A percentile compares a stretch with the other conserved stretches of the same genome.
These are phyloP conservation scores for Acrobasis repandana DNA, from an alignment of 2,888 invertebrate species.

Conservation along the genomic window DNA sequence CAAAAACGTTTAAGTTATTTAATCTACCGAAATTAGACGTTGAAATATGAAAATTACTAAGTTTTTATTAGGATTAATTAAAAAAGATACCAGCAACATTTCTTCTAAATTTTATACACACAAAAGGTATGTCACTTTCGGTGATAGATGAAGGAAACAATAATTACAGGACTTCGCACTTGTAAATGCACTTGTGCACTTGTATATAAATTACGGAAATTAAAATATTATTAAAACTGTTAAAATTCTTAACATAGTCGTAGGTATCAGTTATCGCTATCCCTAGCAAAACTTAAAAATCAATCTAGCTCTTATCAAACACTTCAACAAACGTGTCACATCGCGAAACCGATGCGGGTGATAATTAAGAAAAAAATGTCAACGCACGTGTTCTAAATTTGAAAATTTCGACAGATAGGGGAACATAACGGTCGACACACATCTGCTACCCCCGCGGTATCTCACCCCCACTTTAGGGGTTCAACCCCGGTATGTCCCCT, in stretches of 20 bases:
- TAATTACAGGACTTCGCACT: slow-evolving; percentile 19
- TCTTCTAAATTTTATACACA: background rate
- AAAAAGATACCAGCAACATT: no score
- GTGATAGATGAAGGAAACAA: slow-evolving; percentile 7
- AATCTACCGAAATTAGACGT: no score
- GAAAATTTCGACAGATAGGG: slow-evolving; percentile 73
- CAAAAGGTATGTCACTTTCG: slow-evolving; percentile 6
- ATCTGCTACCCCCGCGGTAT: slow-evolving; percentile 46
- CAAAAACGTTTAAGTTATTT: no score
- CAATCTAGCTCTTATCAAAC: slow-evolving; percentile 19
- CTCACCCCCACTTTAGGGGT: slow-evolving; percentile 41
- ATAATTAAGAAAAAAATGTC: slow-evolving; percentile 65
- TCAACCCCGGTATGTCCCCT: slow-evolving; percentile 40
- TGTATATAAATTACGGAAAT: no score
- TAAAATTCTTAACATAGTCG: no score
- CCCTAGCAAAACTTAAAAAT: background rate
- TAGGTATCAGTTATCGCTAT: background rate
- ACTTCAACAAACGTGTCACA: slow-evolving; percentile 19
- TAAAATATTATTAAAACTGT: no score
- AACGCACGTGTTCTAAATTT: slow-evolving; percentile 77
- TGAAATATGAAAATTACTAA: no score
- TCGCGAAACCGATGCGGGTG: slow-evolving; percentile 65
- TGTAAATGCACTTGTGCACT: slow-evolving; percentile 47
- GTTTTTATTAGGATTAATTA: no score
- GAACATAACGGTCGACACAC: slow-evolving; percentile 70